Evolutionary conservation across 1,140 invertebrate species (phyloP).

Genomic region (Aphelenchoides besseyi): DNA sequence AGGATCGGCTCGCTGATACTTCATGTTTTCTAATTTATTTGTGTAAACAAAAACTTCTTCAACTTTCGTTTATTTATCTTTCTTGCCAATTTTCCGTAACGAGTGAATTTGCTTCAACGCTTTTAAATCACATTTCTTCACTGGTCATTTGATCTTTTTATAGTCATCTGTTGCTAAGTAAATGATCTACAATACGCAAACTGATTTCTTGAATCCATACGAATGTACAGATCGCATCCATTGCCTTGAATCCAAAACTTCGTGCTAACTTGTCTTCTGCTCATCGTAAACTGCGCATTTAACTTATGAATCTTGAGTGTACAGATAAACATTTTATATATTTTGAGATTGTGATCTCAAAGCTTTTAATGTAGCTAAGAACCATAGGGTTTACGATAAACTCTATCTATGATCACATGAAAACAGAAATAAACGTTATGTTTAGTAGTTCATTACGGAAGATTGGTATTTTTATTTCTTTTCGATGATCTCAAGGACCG

Average conservation of each 20-base stretch:
- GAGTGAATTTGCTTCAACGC: neutral
- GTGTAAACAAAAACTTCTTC: neutral
- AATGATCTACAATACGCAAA: too few relatives aligned
- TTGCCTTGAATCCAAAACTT: too few relatives aligned
- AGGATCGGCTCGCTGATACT: slow-evolving; percentile 12
- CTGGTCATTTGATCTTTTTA: too few relatives aligned
- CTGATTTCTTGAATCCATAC: too few relatives aligned
- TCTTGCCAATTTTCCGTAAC: neutral
- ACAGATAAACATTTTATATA: neutral
- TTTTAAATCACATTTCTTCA: neutral
- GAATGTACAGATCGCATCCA: too few relatives aligned
- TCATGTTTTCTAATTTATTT: neutral
- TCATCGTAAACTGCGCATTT: too few relatives aligned
- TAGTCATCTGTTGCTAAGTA: too few relatives aligned
- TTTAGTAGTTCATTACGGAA: neutral
- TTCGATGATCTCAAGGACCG: neutral
- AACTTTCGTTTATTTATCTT: neutral
- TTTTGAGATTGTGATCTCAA: neutral
- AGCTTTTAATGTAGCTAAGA: neutral
- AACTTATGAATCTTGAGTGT: neutral
- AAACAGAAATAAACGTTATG: neutral
- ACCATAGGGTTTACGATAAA: neutral
- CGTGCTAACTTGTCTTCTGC: too few relatives aligned
- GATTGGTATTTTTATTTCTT: neutral
- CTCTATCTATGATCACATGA: neutral